Percentiles rank a stretch among this genome's conserved stretches.
Evolutionary conservation across 2,888 invertebrate species (phyloP).

Genomic region (Chesias legatella): DNA sequence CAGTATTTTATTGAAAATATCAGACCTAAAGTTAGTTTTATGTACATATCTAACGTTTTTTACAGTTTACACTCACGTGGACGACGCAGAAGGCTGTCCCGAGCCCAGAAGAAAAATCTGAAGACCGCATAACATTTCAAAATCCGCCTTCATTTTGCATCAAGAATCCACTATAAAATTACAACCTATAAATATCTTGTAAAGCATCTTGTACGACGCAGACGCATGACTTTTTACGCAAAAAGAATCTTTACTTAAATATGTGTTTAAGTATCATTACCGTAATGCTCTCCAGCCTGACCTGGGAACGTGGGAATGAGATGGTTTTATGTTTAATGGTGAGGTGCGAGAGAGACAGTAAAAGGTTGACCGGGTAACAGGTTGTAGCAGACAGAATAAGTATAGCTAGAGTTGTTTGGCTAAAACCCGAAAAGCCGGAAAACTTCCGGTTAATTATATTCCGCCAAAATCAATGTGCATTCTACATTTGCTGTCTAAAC

Average conservation of each 20-base stretch:
- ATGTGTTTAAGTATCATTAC: constrained; percentile 80
- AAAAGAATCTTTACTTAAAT: constrained; percentile 76
- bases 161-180: constrained; percentile 19
- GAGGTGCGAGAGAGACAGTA: constrained; percentile 41
- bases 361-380: constrained; percentile 75
- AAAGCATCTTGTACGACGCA: constrained; percentile 35
- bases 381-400: constrained; percentile 73
- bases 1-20: too few relatives aligned
- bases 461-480: too few relatives aligned
- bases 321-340: constrained; percentile 33
- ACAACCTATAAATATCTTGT: constrained; percentile 24
- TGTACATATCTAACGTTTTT: constrained; percentile 21
- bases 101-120: constrained; percentile 5
- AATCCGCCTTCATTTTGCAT: constrained; percentile 6
- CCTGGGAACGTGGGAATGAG: constrained; percentile 57
- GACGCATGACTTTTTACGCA: constrained; percentile 61
- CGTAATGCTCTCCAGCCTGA: constrained; percentile 70
- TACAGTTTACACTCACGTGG: constrained; percentile 61
- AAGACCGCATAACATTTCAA: constrained; percentile 9
- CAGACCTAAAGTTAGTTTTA: too few relatives aligned
- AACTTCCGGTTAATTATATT: background rate
- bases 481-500: too few relatives aligned
- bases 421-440: constrained; percentile 6
- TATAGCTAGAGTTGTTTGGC: constrained; percentile 28
- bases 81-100: constrained; percentile 57